phyloP scores from a whole-genome alignment of 1,140 invertebrate genomes.

The Zaprionus vittiger region DNA sequence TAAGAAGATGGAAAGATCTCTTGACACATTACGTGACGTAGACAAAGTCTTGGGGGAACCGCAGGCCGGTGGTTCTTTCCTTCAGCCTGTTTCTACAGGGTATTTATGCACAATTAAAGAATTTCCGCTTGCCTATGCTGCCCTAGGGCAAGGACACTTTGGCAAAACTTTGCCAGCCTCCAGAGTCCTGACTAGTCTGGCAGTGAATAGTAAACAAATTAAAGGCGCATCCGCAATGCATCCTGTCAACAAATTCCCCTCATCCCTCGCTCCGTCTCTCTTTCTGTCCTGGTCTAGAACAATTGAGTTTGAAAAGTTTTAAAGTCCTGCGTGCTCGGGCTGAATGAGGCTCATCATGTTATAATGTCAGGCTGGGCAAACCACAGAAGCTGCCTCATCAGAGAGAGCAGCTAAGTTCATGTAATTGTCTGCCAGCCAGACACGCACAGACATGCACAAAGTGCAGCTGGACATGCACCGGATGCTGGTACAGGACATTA shows the following conservation, averaged over 20 bases:
- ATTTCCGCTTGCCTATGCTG: slow-evolving; percentile 51
- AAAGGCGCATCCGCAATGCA: slow-evolving; percentile 68
- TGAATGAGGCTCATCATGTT: slow-evolving; percentile 78
- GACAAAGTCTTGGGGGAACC: not conserved
- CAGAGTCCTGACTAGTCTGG: not conserved
- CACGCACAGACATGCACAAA: slow-evolving; percentile 34
- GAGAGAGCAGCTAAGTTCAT: slow-evolving; percentile 50
- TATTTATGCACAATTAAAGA: slow-evolving; percentile 62
- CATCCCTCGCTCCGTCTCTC: slow-evolving; percentile 23
- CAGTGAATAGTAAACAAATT: slow-evolving; percentile 66
- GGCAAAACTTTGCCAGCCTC: slow-evolving; percentile 47
- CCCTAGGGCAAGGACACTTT: slow-evolving; percentile 17
- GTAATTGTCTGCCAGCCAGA: slow-evolving; percentile 67
- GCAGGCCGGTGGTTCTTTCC: too few species aligned
- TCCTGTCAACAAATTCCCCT: slow-evolving; percentile 73
- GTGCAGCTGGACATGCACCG: slow-evolving; percentile 23
- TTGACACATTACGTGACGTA: not conserved
- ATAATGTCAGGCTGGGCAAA: slow-evolving; percentile 69
- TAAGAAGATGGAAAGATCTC: not conserved
- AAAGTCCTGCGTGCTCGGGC: slow-evolving; percentile 18
- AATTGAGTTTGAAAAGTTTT: slow-evolving; percentile 62
- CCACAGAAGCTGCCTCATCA: slow-evolving; percentile 52
- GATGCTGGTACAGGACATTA: slow-evolving; percentile 41
- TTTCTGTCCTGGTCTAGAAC: slow-evolving; percentile 48
- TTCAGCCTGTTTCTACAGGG: not conserved